phyloP scores from a whole-genome alignment of 2,888 invertebrate species.

The Drosophila ezoana region DNA sequence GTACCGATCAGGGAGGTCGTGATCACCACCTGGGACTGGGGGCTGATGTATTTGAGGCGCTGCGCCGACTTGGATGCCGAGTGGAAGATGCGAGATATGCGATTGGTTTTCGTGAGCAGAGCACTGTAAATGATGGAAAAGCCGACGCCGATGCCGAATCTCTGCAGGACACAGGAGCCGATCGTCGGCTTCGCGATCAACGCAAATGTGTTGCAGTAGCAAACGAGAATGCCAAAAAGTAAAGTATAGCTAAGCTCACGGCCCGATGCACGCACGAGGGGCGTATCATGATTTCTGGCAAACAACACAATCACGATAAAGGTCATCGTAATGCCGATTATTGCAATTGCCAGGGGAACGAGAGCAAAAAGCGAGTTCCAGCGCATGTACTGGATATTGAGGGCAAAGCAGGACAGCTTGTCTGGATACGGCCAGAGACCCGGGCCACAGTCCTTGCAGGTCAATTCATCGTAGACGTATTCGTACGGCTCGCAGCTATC shows the following conservation, averaged over 20 bases:
- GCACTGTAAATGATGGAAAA: constrained; percentile 91
- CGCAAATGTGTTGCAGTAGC: constrained; percentile 90
- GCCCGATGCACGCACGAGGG: constrained; percentile 92
- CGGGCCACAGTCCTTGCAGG: constrained; percentile 88
- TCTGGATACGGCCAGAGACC: constrained; percentile 88
- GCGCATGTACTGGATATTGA: constrained; percentile 88
- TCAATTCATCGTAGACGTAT: constrained; percentile 88
- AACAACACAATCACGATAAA: constrained; percentile 87
- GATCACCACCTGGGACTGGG: constrained; percentile 90
- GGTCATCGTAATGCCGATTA: constrained; percentile 88
- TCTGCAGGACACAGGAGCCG: constrained; percentile 88
- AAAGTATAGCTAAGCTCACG: constrained; percentile 91
- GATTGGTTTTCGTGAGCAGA: constrained; percentile 91
- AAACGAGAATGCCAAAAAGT: constrained; percentile 89
- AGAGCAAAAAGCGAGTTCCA: constrained; percentile 89
- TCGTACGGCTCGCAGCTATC: constrained; percentile 90
- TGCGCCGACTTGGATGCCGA: constrained; percentile 89
- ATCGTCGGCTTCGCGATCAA: constrained; percentile 89
- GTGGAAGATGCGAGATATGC: constrained; percentile 90
- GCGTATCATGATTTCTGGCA: constrained; percentile 89
- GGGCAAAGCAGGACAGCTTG: constrained; percentile 87
- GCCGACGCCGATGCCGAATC: constrained; percentile 90
- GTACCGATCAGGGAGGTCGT: constrained; percentile 86
- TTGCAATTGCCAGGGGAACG: constrained; percentile 88
- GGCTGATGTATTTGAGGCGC: constrained; percentile 90